phyloP scores from a whole-genome alignment of 2,888 invertebrate genomes.

The Cantharis nigra region DNA sequence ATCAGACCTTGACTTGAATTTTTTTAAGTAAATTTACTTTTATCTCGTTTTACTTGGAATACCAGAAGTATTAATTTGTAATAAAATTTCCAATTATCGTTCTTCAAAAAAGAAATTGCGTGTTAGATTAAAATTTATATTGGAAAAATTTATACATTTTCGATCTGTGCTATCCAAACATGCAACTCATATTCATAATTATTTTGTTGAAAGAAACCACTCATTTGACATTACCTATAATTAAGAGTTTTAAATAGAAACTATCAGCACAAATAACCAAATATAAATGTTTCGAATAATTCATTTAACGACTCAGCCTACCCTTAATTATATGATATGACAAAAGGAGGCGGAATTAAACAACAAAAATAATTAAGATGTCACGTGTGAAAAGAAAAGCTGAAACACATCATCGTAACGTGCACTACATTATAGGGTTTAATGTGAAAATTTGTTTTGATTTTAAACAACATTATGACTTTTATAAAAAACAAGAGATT shows the following conservation, averaged over 20 bases:
- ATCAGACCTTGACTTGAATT: too few species aligned
- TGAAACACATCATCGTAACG: background rate
- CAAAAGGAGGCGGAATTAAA: background rate
- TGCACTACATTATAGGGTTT: background rate
- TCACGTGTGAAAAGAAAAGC: constrained; percentile 16
- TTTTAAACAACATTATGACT: background rate
- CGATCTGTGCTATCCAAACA: background rate
- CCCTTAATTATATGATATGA: background rate
- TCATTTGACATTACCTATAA: background rate
- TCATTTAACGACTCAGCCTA: background rate
- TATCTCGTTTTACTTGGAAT: background rate
- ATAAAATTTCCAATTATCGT: background rate
- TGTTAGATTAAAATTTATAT: background rate
- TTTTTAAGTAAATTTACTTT: too few species aligned
- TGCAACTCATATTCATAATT: background rate
- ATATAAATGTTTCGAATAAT: background rate
- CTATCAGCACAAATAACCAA: background rate
- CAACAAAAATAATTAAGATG: background rate
- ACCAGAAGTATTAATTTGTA: background rate
- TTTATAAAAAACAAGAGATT: constrained; percentile 11
- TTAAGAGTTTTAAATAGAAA: background rate
- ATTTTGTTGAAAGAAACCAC: background rate
- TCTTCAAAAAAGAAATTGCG: background rate
- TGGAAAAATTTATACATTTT: background rate
- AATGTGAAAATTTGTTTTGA: background rate